phyloP scores from a whole-genome alignment of 2,888 invertebrate genomes.

The Adelognathus sp. region DNA sequence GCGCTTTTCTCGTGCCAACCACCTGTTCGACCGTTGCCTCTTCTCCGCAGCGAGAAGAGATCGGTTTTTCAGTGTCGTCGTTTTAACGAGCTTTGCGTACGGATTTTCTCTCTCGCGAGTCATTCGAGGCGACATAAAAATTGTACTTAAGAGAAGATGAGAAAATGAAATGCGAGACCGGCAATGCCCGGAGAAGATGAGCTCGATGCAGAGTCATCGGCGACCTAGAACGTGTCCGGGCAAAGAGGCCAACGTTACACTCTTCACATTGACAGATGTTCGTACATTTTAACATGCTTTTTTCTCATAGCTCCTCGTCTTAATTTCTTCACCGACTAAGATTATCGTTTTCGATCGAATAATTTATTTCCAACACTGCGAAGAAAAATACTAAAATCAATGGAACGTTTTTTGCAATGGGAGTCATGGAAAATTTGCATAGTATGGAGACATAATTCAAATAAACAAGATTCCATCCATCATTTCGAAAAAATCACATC shows the following conservation, averaged over 20 bases:
- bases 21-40: conserved; percentile 19
- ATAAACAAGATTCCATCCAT: too few species aligned
- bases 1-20: conserved; percentile 30
- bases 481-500: too few species aligned
- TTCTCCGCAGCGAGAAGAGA: background rate
- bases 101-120: conserved; percentile 26
- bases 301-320: too few species aligned
- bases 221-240: conserved; percentile 45
- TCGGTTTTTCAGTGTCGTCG: background rate
- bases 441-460: too few species aligned
- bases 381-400: too few species aligned
- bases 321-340: too few species aligned
- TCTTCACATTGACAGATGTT: background rate
- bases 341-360: too few species aligned
- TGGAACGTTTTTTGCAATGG: too few species aligned
- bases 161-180: conserved; percentile 20
- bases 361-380: too few species aligned
- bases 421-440: too few species aligned
- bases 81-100: conserved; percentile 19
- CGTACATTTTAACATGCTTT: background rate
- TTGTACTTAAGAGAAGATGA: conserved; percentile 2
- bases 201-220: conserved; percentile 32
- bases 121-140: background rate
- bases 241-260: conserved; percentile 31
- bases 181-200: background rate